Evolutionary conservation across 2,797 vertebrate species (phyloP).

Genomic region (Ficedula albicollis): DNA sequence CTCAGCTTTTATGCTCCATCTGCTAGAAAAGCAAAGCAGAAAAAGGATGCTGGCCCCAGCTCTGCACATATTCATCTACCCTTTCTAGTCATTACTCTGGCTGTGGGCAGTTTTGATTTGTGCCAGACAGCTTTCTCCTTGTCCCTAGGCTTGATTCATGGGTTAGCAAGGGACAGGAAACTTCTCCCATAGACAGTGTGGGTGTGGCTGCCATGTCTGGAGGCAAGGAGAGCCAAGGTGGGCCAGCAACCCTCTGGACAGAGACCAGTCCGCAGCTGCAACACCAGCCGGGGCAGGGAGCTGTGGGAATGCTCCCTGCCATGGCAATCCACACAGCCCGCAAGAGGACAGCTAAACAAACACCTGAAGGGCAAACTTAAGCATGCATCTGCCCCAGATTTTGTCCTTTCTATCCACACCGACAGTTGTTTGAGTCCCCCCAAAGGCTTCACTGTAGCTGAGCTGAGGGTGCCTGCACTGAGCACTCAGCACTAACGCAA

Average conservation of each 20-base stretch:
- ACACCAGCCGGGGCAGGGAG: background rate
- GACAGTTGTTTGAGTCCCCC: background rate
- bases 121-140: background rate
- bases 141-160: background rate
- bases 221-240: background rate
- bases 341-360: background rate
- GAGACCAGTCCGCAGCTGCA: background rate
- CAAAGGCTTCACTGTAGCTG: background rate
- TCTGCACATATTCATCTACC: background rate
- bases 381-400: background rate
- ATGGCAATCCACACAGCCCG: background rate
- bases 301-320: background rate
- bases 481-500: background rate
- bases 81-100: background rate
- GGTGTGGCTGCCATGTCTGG: background rate
- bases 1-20: background rate
- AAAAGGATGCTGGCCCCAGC: fast-evolving
- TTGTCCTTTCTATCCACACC: background rate
- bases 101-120: background rate
- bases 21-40: background rate
- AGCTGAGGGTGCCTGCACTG: background rate
- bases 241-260: background rate
- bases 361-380: background rate
- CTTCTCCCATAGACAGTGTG: background rate
- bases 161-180: background rate